Evolutionary conservation across 2,888 invertebrate species (phyloP).

Genomic region (Blastobasis adustella): DNA sequence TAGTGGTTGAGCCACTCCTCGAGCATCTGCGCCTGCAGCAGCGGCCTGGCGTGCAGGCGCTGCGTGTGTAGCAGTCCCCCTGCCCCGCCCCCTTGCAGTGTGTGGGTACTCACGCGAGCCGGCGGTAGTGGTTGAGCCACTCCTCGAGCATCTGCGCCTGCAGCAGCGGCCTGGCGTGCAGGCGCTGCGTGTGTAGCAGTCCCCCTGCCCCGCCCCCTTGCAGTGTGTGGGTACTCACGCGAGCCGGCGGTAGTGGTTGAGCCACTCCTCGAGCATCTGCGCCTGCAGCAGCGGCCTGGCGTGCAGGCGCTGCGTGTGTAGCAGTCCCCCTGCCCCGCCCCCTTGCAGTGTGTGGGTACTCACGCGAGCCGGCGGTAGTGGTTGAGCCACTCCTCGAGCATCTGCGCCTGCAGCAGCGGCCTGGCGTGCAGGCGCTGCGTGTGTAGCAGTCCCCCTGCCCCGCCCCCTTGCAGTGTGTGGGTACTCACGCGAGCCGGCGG

Average conservation of each 20-base stretch:
- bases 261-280: constrained; percentile 92
- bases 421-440: constrained; percentile 86
- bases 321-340: too few relatives aligned
- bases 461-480: neutral
- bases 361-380: constrained; percentile 83
- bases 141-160: constrained; percentile 83
- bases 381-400: constrained; percentile 88
- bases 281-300: constrained; percentile 81
- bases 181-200: too few relatives aligned
- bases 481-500: constrained; percentile 80
- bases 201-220: too few relatives aligned
- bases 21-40: constrained; percentile 86
- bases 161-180: constrained; percentile 83
- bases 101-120: constrained; percentile 75
- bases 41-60: constrained; percentile 52
- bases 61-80: too few relatives aligned
- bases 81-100: too few relatives aligned
- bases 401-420: constrained; percentile 81
- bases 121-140: constrained; percentile 91
- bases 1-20: constrained; percentile 96
- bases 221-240: constrained; percentile 56
- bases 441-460: too few relatives aligned
- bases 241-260: constrained; percentile 93
- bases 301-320: neutral
- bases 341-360: too few relatives aligned